Evolutionary conservation across 2,797 vertebrate genomes (phyloP).

Genomic region (Linurgus olivaceus): DNA sequence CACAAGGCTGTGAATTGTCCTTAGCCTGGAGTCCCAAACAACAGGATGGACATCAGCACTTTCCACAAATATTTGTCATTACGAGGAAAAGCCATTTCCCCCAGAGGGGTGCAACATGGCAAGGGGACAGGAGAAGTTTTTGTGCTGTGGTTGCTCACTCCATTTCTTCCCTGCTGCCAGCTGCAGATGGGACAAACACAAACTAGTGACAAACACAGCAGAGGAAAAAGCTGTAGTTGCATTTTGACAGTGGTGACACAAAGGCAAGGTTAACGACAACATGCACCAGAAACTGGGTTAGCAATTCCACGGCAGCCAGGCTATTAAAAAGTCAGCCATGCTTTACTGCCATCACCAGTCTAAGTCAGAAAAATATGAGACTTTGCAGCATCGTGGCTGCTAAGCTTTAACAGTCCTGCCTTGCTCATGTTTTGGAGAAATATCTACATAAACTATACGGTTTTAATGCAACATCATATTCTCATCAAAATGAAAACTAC

Average conservation of each 20-base stretch:
- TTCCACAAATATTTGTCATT: neutral
- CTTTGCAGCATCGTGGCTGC: neutral
- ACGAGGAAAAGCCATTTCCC: neutral
- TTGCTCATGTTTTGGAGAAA: neutral
- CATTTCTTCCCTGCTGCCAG: neutral
- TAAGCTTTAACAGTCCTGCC: neutral
- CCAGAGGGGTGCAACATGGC: neutral
- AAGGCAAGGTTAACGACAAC: neutral
- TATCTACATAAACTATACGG: neutral
- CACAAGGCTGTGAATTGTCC: neutral
- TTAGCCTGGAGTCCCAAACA: neutral
- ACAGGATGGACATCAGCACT: neutral
- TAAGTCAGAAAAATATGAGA: neutral
- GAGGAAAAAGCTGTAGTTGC: neutral
- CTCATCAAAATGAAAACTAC: neutral
- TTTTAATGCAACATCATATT: neutral
- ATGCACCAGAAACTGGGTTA: neutral
- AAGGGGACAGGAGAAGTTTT: neutral
- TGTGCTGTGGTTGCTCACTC: neutral
- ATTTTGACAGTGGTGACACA: neutral
- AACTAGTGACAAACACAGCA: rapidly evolving
- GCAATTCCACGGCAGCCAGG: neutral
- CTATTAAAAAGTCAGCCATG: neutral
- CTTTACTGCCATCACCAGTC: neutral
- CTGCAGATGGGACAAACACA: neutral